A percentile compares a stretch with the other conserved stretches of the same genome.
Evolutionary conservation across 2,797 vertebrate genomes (phyloP).

Genomic region (Artibeus jamaicensis): DNA sequence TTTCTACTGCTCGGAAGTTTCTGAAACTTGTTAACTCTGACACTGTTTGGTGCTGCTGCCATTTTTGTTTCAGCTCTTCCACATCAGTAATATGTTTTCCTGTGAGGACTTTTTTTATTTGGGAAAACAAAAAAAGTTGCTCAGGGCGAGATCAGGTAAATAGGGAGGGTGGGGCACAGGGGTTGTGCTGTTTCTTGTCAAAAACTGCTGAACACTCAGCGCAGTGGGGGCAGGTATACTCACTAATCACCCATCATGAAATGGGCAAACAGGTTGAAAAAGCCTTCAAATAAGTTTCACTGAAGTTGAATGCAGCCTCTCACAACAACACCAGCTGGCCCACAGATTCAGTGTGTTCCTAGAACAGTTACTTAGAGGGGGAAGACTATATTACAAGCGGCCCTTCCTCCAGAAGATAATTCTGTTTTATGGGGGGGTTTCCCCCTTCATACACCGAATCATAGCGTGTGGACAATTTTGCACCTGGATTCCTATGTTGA

Average conservation of each 20-base stretch:
- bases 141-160: not conserved
- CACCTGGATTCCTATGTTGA: not conserved
- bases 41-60: not conserved
- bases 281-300: not conserved
- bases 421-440: not conserved
- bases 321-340: not conserved
- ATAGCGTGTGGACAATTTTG: not conserved
- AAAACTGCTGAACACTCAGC: not conserved
- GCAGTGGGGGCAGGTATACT: not conserved
- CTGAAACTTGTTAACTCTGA: not conserved
- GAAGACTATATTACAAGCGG: not conserved
- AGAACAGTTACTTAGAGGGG: not conserved
- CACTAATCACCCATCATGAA: not conserved
- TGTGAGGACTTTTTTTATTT: not conserved
- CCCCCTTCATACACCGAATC: not conserved
- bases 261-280: not conserved
- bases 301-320: not conserved
- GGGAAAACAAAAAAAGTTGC: not conserved
- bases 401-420: not conserved
- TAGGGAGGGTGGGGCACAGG: not conserved
- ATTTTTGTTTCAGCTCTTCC: not conserved
- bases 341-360: not conserved
- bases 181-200: not conserved
- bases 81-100: not conserved
- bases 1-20: not conserved